phyloP scores from a whole-genome alignment of 2,888 invertebrate genomes.

The Disparrhopalites patrizii region DNA sequence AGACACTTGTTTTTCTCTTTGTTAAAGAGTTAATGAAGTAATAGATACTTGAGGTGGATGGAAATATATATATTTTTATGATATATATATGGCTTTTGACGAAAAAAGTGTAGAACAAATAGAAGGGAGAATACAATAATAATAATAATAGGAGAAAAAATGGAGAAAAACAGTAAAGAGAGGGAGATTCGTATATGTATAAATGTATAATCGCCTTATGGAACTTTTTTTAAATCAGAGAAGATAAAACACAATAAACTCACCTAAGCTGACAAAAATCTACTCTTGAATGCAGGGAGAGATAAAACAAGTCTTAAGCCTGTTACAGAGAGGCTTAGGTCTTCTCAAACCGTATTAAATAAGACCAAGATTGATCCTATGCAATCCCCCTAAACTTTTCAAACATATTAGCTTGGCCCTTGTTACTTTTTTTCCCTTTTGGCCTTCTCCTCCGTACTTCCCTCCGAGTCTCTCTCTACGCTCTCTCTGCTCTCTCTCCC shows the following conservation, averaged over 20 bases:
- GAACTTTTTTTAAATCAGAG: constrained; percentile 49
- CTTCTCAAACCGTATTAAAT: constrained; percentile 51
- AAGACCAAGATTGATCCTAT: constrained; percentile 51
- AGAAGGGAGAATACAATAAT: constrained; percentile 18
- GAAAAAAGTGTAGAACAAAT: too few relatives aligned
- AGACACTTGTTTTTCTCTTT: too few relatives aligned
- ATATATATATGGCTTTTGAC: too few relatives aligned
- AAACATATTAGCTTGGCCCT: constrained; percentile 39
- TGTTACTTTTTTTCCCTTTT: neutral
- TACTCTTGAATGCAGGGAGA: constrained; percentile 51
- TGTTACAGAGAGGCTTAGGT: constrained; percentile 51
- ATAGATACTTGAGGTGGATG: too few relatives aligned
- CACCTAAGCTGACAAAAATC: constrained; percentile 51
- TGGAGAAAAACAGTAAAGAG: too few relatives aligned
- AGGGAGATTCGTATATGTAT: constrained; percentile 30
- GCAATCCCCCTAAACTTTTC: constrained; percentile 49
- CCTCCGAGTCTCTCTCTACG: neutral
- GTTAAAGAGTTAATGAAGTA: too few relatives aligned
- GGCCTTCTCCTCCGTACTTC: neutral
- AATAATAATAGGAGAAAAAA: too few relatives aligned
- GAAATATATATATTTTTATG: constrained; percentile 2
- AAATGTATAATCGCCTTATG: constrained; percentile 49
- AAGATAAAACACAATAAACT: constrained; percentile 52
- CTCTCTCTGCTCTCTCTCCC: neutral
- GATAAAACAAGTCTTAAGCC: constrained; percentile 52